Evolutionary conservation across 2,113 vertebrate species (phyloP).

Genomic region (Mustela nigripes): DNA sequence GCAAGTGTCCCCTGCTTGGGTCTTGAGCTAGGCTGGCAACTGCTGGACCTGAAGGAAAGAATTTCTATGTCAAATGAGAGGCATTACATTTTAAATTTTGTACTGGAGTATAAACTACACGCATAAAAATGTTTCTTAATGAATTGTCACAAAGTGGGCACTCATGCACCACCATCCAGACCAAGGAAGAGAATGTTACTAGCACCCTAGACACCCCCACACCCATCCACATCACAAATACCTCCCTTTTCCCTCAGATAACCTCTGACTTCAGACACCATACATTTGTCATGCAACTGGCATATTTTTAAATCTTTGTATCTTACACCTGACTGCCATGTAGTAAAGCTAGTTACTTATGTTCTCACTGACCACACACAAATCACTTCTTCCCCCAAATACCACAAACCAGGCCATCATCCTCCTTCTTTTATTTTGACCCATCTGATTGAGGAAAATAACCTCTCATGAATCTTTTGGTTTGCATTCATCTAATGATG

Average conservation of each 20-base stretch:
- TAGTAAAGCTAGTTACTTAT: background rate
- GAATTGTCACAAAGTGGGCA: background rate
- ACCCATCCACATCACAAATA: too few species aligned
- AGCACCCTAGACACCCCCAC: background rate
- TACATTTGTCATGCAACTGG: background rate
- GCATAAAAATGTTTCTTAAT: background rate
- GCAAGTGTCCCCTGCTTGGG: background rate
- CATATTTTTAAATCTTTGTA: background rate
- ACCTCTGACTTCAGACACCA: background rate
- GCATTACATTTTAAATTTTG: background rate
- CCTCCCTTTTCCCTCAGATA: background rate
- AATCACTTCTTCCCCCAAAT: background rate
- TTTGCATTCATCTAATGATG: background rate
- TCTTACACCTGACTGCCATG: too few species aligned
- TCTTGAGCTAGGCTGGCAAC: rapidly evolving
- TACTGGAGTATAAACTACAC: background rate
- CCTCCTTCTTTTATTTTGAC: background rate
- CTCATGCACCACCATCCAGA: too few species aligned
- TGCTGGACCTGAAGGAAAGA: background rate
- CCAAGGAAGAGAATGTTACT: background rate
- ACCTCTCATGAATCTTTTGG: background rate
- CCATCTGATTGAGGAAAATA: background rate
- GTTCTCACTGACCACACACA: rapidly evolving
- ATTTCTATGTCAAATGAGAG: background rate
- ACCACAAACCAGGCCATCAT: background rate